Evolutionary conservation across 1,140 invertebrate species (phyloP).

Genomic region (Phymorhynchus buccinoides): DNA sequence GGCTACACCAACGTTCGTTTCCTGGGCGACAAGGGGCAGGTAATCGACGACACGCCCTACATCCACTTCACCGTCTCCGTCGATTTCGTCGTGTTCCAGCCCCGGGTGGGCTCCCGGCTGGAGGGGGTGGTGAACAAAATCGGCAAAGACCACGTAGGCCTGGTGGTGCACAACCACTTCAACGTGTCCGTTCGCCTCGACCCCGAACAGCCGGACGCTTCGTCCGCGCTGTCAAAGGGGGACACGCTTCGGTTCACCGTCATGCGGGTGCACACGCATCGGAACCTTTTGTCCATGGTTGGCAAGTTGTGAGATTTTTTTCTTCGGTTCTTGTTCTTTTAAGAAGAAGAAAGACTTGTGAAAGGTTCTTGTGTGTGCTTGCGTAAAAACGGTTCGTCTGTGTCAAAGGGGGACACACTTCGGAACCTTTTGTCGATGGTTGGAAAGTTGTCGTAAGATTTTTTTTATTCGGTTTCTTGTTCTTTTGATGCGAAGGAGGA

Average conservation of each 20-base stretch:
- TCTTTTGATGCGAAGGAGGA: no score
- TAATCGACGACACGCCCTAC: slow-evolving; percentile 58
- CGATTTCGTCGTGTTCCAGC: slow-evolving; percentile 63
- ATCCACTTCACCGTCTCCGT: slow-evolving; percentile 59
- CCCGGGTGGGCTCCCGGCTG: slow-evolving; percentile 49
- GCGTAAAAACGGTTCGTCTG: no score
- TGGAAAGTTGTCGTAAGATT: no score
- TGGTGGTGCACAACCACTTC: slow-evolving; percentile 60
- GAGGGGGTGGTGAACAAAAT: slow-evolving; percentile 60
- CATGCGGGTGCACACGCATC: slow-evolving; percentile 32
- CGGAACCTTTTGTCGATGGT: no score
- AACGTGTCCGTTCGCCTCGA: slow-evolving; percentile 57
- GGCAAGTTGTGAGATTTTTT: slow-evolving; percentile 36
- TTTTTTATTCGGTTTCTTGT: no score
- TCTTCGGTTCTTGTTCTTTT: no score
- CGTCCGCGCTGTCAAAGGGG: slow-evolving; percentile 41
- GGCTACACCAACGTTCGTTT: slow-evolving; percentile 58
- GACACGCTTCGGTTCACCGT: slow-evolving; percentile 53
- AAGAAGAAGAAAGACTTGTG: no score
- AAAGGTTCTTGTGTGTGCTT: no score
- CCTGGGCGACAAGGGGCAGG: slow-evolving; percentile 43
- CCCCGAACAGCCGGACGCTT: neutral
- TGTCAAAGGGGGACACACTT: no score
- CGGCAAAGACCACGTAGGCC: slow-evolving; percentile 59
- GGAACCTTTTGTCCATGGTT: slow-evolving; percentile 54